Evolutionary conservation across 1,140 invertebrate species (phyloP).

Genomic region (Drosophila ercepeae): DNA sequence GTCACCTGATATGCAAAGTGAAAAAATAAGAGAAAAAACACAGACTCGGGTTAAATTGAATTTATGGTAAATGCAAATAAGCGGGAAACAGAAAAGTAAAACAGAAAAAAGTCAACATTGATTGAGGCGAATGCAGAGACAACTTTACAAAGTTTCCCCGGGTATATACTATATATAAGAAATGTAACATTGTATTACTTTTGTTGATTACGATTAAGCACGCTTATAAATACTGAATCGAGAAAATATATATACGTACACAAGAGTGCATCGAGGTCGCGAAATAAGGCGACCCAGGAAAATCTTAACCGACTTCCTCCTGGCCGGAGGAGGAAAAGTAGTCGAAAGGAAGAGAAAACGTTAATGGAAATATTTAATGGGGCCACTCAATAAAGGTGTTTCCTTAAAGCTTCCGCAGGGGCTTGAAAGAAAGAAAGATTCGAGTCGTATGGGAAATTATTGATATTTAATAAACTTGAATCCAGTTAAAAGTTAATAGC

Average conservation of each 20-base stretch:
- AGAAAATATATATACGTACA: constrained; percentile 33
- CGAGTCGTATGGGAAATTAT: neutral
- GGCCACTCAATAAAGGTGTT: constrained; percentile 24
- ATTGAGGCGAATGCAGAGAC: constrained; percentile 51
- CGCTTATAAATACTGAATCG: constrained; percentile 74
- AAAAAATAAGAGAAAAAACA: neutral
- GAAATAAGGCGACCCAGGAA: constrained; percentile 60
- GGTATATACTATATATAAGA: constrained; percentile 15
- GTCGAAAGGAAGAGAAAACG: constrained; percentile 27
- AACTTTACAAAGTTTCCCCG: no score
- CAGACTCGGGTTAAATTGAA: constrained; percentile 61
- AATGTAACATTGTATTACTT: constrained; percentile 19
- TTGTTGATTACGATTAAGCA: constrained; percentile 74
- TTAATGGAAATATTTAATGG: constrained; percentile 35
- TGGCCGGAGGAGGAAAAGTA: constrained; percentile 27
- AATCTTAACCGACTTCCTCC: constrained; percentile 38
- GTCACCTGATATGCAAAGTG: constrained; percentile 37
- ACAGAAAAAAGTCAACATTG: constrained; percentile 52
- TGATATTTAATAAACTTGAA: neutral
- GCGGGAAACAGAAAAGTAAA: constrained; percentile 48
- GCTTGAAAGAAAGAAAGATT: neutral
- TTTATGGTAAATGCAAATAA: constrained; percentile 80
- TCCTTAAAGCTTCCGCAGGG: constrained; percentile 16
- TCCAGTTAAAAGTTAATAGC: neutral
- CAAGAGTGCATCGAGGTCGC: constrained; percentile 50